Evolutionary conservation across 1,140 invertebrate genomes (phyloP).

Genomic region (Zaprionus davidi): DNA sequence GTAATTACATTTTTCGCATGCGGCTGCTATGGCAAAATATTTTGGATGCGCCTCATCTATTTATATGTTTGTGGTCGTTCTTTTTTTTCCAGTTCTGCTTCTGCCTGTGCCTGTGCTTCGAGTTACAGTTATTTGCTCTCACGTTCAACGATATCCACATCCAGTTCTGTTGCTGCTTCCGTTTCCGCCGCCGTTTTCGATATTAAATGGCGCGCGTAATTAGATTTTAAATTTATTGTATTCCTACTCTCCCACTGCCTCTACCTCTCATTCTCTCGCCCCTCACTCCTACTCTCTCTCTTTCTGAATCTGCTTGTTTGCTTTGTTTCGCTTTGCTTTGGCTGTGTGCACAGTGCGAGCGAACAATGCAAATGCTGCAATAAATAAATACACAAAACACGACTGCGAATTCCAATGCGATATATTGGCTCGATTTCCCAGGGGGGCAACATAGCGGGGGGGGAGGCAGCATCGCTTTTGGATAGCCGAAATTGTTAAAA

Average conservation of each 20-base stretch:
- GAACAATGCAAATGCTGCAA: conserved; percentile 74
- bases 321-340: conserved; percentile 56
- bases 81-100: conserved; percentile 44
- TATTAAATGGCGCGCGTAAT: conserved; percentile 83
- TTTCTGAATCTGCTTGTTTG: conserved; percentile 5
- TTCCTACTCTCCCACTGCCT: conserved; percentile 13
- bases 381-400: conserved; percentile 79
- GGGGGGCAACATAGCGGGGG: not conserved
- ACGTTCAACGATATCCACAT: conserved; percentile 46
- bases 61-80: conserved; percentile 59
- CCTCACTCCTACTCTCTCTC: conserved; percentile 22
- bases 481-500: not conserved
- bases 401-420: conserved; percentile 72
- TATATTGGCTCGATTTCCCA: conserved; percentile 30
- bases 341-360: conserved; percentile 60
- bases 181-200: conserved; percentile 55
- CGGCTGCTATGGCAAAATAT: conserved; percentile 24
- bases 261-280: conserved; percentile 14
- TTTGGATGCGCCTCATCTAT: conserved; percentile 53
- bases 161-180: conserved; percentile 13
- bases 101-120: conserved; percentile 17
- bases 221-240: conserved; percentile 83
- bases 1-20: conserved; percentile 66
- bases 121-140: conserved; percentile 54
- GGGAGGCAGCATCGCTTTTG: not conserved